A percentile compares a stretch with the other conserved stretches of the same genome.
Evolutionary conservation across 2,888 invertebrate species (phyloP).

Genomic region (Leistus spinibarbis): DNA sequence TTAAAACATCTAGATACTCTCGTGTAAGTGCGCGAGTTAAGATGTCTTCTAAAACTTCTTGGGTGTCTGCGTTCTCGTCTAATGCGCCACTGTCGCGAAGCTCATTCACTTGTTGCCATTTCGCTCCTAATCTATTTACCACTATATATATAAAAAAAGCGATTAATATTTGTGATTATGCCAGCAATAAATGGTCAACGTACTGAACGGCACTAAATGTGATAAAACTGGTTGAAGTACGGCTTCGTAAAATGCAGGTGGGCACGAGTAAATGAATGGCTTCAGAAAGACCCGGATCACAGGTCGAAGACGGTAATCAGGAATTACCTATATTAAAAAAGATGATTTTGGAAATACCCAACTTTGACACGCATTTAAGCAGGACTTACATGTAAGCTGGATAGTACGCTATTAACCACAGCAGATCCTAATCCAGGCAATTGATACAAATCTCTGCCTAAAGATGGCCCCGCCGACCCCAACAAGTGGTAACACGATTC

Average conservation of each 20-base stretch:
- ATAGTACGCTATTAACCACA: slow-evolving; percentile 73
- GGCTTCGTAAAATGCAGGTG: slow-evolving; percentile 75
- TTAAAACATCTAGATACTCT: slow-evolving; percentile 84
- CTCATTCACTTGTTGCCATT: slow-evolving; percentile 81
- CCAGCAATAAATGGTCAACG: slow-evolving; percentile 56
- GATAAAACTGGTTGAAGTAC: slow-evolving; percentile 81
- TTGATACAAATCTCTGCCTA: slow-evolving; percentile 87
- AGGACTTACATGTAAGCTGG: slow-evolving; percentile 64
- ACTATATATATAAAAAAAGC: slow-evolving; percentile 56
- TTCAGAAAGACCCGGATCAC: slow-evolving; percentile 85
- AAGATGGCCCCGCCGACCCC: slow-evolving; percentile 75
- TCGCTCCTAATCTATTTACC: slow-evolving; percentile 71
- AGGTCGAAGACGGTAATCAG: slow-evolving; percentile 84
- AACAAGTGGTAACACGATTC: slow-evolving; percentile 83
- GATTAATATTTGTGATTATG: neutral
- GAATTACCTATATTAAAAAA: slow-evolving; percentile 66
- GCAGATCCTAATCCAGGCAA: slow-evolving; percentile 76
- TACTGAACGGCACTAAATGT: slow-evolving; percentile 79
- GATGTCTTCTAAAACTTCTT: slow-evolving; percentile 86
- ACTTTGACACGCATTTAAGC: neutral
- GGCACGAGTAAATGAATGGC: slow-evolving; percentile 85
- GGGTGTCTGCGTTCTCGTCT: slow-evolving; percentile 77
- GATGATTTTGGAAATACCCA: too few relatives aligned
- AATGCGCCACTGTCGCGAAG: slow-evolving; percentile 77
- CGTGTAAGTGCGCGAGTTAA: slow-evolving; percentile 83